Base-by-base conservation (phyloP, 1,140 invertebrate species). In the Drosophila gunungcola region DNA sequence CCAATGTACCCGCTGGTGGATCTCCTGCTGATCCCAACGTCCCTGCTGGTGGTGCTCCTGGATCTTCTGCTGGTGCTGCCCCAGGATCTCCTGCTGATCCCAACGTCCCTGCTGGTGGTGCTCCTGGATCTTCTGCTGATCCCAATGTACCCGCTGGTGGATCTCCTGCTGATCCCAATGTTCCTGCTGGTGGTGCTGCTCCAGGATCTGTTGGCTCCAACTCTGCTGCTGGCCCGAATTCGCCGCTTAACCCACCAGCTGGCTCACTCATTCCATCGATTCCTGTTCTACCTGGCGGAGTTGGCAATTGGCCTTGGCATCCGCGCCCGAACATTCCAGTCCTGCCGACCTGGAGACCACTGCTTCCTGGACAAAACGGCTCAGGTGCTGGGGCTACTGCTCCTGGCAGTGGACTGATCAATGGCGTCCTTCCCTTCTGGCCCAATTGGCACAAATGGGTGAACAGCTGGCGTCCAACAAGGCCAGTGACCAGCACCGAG, bases 381-480 rank as follows among this genome's bases (percentile, higher is more conserved):
- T 27, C 32, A 2, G 29, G 21, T 6, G 21, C 12, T 29, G 61
- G 25, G 0, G 57, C 56, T 42, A 10, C n/a, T 34, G 64, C 46
- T 48, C 34, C 67, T 36, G 53, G 45, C 25, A 63, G n/a, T 62
- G 72, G 46, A 1, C 16, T 29, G 21, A 58, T 7, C 16, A 61
- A 61, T 34, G 43, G 53, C 69, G 51, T 29, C 62, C 75, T 29
- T 16, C 72, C 79, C 4, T 74, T 74, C 64, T 88, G 84, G 84
- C 46, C 64, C 1, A 89, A 89, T 49, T 89, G 76, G 79, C 56
- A 64, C 3, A 53, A 72, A 16, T 88, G 84, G 84, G 61, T 78
- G 1, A 88, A 65, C 49, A 53, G 56, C 53, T 84, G 84, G 84
- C 61, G 64, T 9, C 25, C 67, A 29, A 70, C 57, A 11, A 43